These are phyloP conservation scores for Gallirallus australis DNA, from an alignment of 2,797 vertebrate genomes.

Conservation along the genomic window DNA sequence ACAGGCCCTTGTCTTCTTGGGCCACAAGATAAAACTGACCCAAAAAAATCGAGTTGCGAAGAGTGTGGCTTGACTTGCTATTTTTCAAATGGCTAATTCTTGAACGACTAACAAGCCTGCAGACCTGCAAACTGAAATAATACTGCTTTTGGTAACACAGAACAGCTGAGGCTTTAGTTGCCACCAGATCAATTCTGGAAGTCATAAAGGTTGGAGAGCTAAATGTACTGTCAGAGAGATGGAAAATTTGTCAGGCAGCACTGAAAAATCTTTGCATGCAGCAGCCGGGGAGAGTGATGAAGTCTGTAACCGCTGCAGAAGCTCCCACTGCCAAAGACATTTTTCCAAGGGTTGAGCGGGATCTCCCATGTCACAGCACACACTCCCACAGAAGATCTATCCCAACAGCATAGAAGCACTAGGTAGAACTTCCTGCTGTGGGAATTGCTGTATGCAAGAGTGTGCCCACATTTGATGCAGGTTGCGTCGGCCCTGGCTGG, in stretches of 20 bases:
- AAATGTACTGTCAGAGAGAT: neutral
- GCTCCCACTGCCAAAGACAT: neutral
- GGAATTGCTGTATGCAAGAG: neutral
- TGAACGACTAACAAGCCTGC: neutral
- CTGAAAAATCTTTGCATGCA: neutral
- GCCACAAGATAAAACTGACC: neutral
- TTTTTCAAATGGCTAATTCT: neutral
- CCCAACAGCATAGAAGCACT: rapidly evolving
- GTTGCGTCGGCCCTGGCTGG: neutral
- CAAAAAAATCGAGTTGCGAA: neutral
- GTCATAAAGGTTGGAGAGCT: neutral
- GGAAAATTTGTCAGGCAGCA: neutral
- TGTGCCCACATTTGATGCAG: rapidly evolving
- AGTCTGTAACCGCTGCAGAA: neutral
- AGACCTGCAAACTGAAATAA: neutral
- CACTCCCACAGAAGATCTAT: neutral
- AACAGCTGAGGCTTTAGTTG: neutral
- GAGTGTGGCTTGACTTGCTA: neutral
- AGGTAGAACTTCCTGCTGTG: rapidly evolving
- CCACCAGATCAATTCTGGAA: neutral
- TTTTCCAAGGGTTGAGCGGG: rapidly evolving
- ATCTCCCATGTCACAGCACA: rapidly evolving
- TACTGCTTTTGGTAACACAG: neutral
- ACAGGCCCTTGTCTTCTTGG: neutral
- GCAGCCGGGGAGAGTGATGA: neutral